Evolutionary conservation across 1,140 invertebrate species (phyloP).

Genomic region (Sminthurides bifidus): DNA sequence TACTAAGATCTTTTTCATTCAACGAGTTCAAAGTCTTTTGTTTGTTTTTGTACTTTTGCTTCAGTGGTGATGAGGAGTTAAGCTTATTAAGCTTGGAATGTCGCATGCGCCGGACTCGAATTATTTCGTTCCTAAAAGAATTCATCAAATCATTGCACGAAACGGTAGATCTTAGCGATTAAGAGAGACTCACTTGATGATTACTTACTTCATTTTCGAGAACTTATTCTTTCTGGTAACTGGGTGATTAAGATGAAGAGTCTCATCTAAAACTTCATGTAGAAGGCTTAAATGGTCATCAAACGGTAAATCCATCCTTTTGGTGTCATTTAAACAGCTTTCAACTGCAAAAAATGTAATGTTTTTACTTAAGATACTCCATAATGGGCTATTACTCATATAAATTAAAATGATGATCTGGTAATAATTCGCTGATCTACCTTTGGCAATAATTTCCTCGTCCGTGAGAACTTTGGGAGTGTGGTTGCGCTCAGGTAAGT

Average conservation of each 20-base stretch:
- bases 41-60: conserved; percentile 4
- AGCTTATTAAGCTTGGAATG: conserved; percentile 3
- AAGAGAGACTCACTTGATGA: background rate
- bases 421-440: too few species aligned
- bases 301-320: conserved; percentile 21
- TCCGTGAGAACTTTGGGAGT: conserved; percentile 31
- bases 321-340: conserved; percentile 19
- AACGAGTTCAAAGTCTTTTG: too few species aligned
- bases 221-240: conserved; percentile 14
- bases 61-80: background rate
- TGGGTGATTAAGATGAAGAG: conserved; percentile 9
- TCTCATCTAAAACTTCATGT: conserved; percentile 16
- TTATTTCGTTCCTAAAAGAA: background rate
- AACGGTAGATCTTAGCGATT: too few species aligned
- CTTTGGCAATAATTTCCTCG: conserved; percentile 35
- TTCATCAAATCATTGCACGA: background rate
- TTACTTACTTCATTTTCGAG: conserved; percentile 1
- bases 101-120: background rate
- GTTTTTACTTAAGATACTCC: background rate
- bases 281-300: conserved; percentile 14
- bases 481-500: conserved; percentile 25
- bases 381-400: background rate
- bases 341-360: conserved; percentile 16
- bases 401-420: background rate
- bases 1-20: too few species aligned